Conservation (phyloP, 92 coral and sea anemone species). For the Porites lobata region DNA sequence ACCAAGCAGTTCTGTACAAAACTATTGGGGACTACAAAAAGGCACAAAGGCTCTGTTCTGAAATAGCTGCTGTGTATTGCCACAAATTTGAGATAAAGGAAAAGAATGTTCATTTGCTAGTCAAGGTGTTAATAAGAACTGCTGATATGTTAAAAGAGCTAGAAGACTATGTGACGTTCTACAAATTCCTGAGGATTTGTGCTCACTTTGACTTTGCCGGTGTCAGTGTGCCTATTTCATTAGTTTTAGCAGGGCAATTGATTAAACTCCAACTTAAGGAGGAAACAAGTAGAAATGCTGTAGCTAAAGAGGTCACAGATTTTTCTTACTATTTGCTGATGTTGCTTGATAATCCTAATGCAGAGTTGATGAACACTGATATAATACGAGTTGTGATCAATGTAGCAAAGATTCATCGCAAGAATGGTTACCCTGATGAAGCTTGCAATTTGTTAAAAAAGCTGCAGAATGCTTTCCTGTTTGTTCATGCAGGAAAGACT, state of each 20-base stretch:
- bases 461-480: background rate
- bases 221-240: background rate
- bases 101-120: background rate
- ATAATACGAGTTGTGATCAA: background rate
- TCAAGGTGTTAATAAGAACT: background rate
- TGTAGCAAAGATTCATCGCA: background rate
- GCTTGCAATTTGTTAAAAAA: background rate
- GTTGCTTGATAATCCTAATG: background rate
- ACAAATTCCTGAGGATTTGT: background rate
- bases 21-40: background rate
- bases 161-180: background rate
- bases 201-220: background rate
- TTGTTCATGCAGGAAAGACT: background rate
- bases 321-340: background rate
- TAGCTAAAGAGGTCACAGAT: background rate
- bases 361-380: background rate
- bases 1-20: background rate
- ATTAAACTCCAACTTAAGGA: constrained; percentile 17
- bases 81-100: background rate
- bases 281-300: background rate
- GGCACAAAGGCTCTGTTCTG: background rate
- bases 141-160: background rate
- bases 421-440: background rate
- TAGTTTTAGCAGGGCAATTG: background rate
- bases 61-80: background rate